Percentiles rank a stretch among this genome's conserved stretches.
phyloP scores from a whole-genome alignment of 2,797 vertebrate species.

The Liparis tanakae region DNA sequence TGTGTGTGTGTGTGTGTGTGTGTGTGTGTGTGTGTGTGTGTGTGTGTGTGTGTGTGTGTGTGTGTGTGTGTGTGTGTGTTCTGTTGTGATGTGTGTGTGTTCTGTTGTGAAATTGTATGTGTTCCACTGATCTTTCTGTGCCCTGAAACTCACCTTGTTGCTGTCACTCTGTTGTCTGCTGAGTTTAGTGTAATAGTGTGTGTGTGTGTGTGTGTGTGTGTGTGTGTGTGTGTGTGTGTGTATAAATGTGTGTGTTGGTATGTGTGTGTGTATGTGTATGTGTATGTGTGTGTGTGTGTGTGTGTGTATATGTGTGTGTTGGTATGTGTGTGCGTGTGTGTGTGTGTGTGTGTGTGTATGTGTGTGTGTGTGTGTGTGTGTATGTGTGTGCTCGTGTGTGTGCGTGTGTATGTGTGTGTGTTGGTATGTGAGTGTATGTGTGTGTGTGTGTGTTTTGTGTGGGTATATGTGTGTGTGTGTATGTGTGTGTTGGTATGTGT shows the following conservation, averaged over 20 bases:
- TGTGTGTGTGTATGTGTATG: slow-evolving; percentile 33
- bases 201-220: slow-evolving; percentile 28
- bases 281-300: slow-evolving; percentile 12
- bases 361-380: slow-evolving; percentile 23
- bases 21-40: background rate
- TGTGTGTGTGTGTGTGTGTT: background rate
- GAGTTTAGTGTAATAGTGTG: slow-evolving; percentile 28
- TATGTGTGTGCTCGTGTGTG: slow-evolving; percentile 45
- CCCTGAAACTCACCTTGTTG: slow-evolving; percentile 31
- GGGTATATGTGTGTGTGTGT: slow-evolving; percentile 16
- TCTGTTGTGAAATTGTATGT: background rate
- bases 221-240: slow-evolving; percentile 23
- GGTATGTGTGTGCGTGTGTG: too few relatives aligned
- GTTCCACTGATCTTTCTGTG: slow-evolving; percentile 28
- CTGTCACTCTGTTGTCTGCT: slow-evolving; percentile 34
- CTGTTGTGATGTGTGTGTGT: background rate
- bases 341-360: slow-evolving; percentile 23
- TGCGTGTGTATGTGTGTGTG: slow-evolving; percentile 28
- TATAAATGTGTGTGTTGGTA: too few relatives aligned
- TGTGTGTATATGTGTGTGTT: too few relatives aligned
- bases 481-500: slow-evolving; percentile 22
- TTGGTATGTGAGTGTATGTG: slow-evolving; percentile 17
- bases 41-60: slow-evolving; percentile 25
- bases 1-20: background rate
- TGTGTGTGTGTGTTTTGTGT: slow-evolving; percentile 35